Evolutionary conservation across 2,113 vertebrate species (phyloP).

Genomic region (Plestiodon gilberti): DNA sequence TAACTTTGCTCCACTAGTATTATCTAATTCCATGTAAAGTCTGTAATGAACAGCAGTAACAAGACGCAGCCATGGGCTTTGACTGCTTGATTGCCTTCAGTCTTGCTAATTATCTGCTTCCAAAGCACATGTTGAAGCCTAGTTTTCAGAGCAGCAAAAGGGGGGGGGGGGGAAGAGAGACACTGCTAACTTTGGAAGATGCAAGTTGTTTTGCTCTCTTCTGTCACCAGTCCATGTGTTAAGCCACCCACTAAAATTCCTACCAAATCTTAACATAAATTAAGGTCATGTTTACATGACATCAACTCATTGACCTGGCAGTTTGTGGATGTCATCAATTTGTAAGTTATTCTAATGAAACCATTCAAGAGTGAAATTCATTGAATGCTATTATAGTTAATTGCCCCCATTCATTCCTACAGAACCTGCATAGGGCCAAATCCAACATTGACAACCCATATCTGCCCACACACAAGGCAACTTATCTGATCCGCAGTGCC

Average conservation of each 20-base stretch:
- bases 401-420: neutral
- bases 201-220: neutral
- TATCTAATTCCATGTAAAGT: neutral
- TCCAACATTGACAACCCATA: neutral
- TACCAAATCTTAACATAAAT: neutral
- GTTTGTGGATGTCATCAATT: neutral
- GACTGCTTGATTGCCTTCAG: constrained; percentile 19
- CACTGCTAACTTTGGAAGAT: neutral
- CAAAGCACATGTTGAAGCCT: constrained; percentile 13
- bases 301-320: neutral
- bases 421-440: neutral
- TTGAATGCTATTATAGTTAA: neutral
- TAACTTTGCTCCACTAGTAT: neutral
- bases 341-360: neutral
- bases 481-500: neutral
- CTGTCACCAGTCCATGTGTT: neutral
- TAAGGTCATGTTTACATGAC: neutral
- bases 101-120: constrained; percentile 42
- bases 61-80: constrained; percentile 21
- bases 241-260: neutral
- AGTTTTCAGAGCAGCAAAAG: constrained; percentile 16
- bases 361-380: neutral
- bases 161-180: neutral
- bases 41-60: constrained; percentile 17
- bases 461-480: no score